These are phyloP conservation scores for Hiodon alosoides DNA, from an alignment of 2,113 vertebrate species.

Conservation along the genomic window DNA sequence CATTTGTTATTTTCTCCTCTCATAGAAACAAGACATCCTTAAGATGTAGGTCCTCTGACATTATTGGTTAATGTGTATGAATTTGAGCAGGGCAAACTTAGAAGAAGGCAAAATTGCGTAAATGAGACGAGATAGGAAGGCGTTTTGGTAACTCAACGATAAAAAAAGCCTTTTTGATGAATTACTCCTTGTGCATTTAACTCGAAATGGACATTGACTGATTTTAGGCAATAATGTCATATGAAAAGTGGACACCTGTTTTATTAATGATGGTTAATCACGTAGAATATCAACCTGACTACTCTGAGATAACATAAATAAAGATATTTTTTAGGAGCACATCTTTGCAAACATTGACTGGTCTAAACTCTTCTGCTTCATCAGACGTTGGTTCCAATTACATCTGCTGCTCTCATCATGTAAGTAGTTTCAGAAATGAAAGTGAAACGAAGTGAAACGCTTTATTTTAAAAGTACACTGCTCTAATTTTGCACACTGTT, in stretches of 20 bases:
- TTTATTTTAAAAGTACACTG: too few species aligned
- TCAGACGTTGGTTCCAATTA: too few species aligned
- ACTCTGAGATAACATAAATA: not conserved
- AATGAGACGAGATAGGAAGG: not conserved
- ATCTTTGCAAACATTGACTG: not conserved
- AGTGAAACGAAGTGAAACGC: too few species aligned
- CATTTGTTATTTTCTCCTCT: constrained; percentile 5
- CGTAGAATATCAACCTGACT: constrained; percentile 4
- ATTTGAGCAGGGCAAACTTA: not conserved
- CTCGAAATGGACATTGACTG: not conserved
- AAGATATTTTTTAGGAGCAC: not conserved
- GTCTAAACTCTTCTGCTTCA: too few species aligned
- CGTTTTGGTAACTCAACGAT: not conserved
- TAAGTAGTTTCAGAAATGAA: too few species aligned
- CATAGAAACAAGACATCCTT: constrained; percentile 2
- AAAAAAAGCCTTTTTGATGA: not conserved
- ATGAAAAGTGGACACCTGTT: constrained; percentile 18
- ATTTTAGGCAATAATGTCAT: constrained; percentile 4
- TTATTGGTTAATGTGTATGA: constrained; percentile 1
- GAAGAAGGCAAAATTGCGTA: not conserved
- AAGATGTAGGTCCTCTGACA: constrained; percentile 4
- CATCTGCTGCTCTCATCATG: too few species aligned
- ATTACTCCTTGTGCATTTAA: not conserved
- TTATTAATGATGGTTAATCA: constrained; percentile 21
- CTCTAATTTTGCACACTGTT: too few species aligned